A percentile compares a stretch with the other conserved stretches of the same genome.
Conservation (phyloP, 2,888 invertebrate genomes). For the Meta bourneti region DNA sequence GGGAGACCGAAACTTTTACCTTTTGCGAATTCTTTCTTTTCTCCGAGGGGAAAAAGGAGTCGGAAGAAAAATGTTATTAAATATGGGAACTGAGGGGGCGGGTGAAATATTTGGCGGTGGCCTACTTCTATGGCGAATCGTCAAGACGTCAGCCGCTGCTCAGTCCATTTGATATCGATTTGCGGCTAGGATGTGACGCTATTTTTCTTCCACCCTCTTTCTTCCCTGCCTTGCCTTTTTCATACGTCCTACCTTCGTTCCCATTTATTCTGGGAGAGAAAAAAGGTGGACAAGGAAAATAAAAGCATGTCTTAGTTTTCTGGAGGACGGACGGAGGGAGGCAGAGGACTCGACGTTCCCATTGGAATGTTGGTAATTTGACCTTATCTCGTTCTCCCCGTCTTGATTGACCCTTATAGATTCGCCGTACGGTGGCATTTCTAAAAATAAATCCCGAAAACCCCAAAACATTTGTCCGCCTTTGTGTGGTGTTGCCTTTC, state of each 20-base stretch:
- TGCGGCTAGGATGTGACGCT: slow-evolving; percentile 65
- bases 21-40: not conserved
- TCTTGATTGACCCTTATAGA: slow-evolving; percentile 41
- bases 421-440: not conserved
- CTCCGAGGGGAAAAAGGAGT: not conserved
- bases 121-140: slow-evolving; percentile 70
- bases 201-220: slow-evolving; percentile 30
- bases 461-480: not conserved
- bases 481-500: not conserved
- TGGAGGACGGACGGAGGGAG: not conserved
- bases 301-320: slow-evolving; percentile 50
- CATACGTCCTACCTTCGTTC: slow-evolving; percentile 11
- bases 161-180: slow-evolving; percentile 70
- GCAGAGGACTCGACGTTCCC: too few species aligned
- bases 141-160: slow-evolving; percentile 66
- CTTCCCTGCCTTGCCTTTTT: not conserved
- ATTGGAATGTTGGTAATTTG: slow-evolving; percentile 38
- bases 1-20: not conserved
- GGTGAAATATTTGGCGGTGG: slow-evolving; percentile 56
- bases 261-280: slow-evolving; percentile 35
- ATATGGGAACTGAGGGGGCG: not conserved
- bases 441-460: slow-evolving; percentile 22
- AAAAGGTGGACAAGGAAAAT: slow-evolving; percentile 47
- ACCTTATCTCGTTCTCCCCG: slow-evolving; percentile 8
- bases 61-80: slow-evolving; percentile 37